These are phyloP conservation scores for Hypolimnas misippus DNA, from an alignment of 2,888 invertebrate species.

Conservation along the genomic window DNA sequence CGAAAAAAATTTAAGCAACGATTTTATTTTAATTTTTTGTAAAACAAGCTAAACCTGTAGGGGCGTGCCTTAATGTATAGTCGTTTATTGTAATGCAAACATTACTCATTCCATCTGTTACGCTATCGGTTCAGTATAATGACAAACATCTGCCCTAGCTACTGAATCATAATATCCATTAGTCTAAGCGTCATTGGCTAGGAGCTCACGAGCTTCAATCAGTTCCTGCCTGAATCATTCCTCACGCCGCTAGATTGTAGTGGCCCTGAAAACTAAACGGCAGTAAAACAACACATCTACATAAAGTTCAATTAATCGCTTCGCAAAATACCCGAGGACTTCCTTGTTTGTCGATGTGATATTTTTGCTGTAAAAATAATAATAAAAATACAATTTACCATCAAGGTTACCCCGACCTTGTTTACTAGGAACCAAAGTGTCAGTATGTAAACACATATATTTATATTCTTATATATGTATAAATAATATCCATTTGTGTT, in stretches of 20 bases:
- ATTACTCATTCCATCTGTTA: constrained; percentile 41
- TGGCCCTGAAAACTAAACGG: constrained; percentile 62
- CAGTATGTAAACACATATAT: constrained; percentile 21
- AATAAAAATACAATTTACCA: constrained; percentile 69
- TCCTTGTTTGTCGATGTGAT: constrained; percentile 76
- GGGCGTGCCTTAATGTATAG: background rate
- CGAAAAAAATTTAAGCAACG: no score
- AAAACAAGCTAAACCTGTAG: constrained; percentile 13
- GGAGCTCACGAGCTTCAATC: constrained; percentile 32
- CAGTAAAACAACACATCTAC: constrained; percentile 59
- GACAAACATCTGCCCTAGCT: constrained; percentile 43
- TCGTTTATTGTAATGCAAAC: constrained; percentile 24
- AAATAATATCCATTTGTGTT: constrained; percentile 42
- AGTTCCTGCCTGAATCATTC: constrained; percentile 47
- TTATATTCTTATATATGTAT: constrained; percentile 42
- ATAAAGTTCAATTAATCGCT: constrained; percentile 61
- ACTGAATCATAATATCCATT: constrained; percentile 45
- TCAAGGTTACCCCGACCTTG: constrained; percentile 76
- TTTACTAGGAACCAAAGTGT: constrained; percentile 73
- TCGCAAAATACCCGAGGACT: constrained; percentile 62
- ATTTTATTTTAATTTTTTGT: background rate
- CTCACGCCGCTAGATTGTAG: constrained; percentile 42
- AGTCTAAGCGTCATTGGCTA: constrained; percentile 37
- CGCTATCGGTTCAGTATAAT: constrained; percentile 37
- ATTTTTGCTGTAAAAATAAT: constrained; percentile 73